phyloP scores from a whole-genome alignment of 2,888 invertebrate species.

The Drosophila neotestacea region DNA sequence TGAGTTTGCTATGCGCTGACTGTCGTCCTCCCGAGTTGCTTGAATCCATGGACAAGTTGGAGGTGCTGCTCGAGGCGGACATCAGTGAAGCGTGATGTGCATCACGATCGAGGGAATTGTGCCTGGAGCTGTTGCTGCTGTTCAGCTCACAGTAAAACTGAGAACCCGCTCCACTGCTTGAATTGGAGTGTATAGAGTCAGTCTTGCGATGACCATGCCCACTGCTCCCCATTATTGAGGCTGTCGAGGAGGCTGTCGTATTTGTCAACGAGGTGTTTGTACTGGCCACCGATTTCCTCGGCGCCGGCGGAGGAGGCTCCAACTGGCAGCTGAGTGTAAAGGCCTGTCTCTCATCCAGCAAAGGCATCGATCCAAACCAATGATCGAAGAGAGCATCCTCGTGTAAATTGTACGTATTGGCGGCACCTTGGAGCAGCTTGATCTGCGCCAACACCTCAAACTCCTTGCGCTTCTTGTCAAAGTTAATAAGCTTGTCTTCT shows the following conservation, averaged over 20 bases:
- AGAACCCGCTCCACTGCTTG: conserved; percentile 93
- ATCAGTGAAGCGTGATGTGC: conserved; percentile 86
- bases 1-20: conserved; percentile 82
- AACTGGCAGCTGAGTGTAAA: conserved; percentile 95
- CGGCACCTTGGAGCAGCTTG: conserved; percentile 96
- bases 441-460: conserved; percentile 99
- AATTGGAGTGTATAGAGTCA: conserved; percentile 95
- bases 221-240: conserved; percentile 58
- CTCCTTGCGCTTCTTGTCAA: conserved; percentile 98
- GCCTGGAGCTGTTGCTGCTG: conserved; percentile 88
- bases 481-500: conserved; percentile 94
- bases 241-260: conserved; percentile 72
- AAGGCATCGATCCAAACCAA: conserved; percentile 97
- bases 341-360: conserved; percentile 96
- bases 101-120: conserved; percentile 92
- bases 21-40: conserved; percentile 88
- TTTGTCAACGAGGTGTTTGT: conserved; percentile 77
- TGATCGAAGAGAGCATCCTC: conserved; percentile 95
- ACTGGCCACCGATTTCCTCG: conserved; percentile 75
- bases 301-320: conserved; percentile 89
- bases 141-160: conserved; percentile 94
- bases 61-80: conserved; percentile 85
- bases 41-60: conserved; percentile 91
- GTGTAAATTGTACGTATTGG: conserved; percentile 96
- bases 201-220: conserved; percentile 92